Evolutionary conservation across 2,888 invertebrate species (phyloP).

Genomic region (Epistrophella euchroma): DNA sequence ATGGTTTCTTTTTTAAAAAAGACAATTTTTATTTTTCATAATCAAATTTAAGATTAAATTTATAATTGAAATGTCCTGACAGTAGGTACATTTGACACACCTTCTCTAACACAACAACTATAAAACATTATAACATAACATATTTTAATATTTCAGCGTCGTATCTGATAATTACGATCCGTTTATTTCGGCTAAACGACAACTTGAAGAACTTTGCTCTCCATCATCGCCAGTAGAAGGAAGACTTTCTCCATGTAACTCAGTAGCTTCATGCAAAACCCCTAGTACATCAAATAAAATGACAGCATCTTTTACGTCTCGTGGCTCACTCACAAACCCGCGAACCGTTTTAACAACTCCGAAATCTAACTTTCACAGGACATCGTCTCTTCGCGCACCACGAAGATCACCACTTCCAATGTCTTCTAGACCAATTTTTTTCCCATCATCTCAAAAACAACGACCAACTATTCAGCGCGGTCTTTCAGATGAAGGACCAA

Average conservation of each 20-base stretch:
- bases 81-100: conserved; percentile 67
- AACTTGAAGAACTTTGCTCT: conserved; percentile 92
- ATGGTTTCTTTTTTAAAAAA: neutral
- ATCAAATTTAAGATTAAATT: neutral
- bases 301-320: conserved; percentile 79
- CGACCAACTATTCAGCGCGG: conserved; percentile 83
- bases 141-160: conserved; percentile 77
- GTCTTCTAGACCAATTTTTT: conserved; percentile 78
- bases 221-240: conserved; percentile 85
- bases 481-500: conserved; percentile 84
- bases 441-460: conserved; percentile 81
- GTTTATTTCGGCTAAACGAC: conserved; percentile 91
- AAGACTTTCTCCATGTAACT: conserved; percentile 74
- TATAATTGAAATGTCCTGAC: conserved; percentile 49
- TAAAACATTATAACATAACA: neutral
- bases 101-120: neutral
- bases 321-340: conserved; percentile 77
- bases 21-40: neutral
- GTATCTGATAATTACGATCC: conserved; percentile 87
- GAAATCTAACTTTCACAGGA: conserved; percentile 82
- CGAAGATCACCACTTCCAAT: conserved; percentile 80
- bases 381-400: conserved; percentile 82
- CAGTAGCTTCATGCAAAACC: conserved; percentile 68
- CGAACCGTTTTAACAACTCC: conserved; percentile 62
- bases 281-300: conserved; percentile 78